Evolutionary conservation across 2,888 invertebrate genomes (phyloP).

Genomic region (Hemicrepidius hirtus): DNA sequence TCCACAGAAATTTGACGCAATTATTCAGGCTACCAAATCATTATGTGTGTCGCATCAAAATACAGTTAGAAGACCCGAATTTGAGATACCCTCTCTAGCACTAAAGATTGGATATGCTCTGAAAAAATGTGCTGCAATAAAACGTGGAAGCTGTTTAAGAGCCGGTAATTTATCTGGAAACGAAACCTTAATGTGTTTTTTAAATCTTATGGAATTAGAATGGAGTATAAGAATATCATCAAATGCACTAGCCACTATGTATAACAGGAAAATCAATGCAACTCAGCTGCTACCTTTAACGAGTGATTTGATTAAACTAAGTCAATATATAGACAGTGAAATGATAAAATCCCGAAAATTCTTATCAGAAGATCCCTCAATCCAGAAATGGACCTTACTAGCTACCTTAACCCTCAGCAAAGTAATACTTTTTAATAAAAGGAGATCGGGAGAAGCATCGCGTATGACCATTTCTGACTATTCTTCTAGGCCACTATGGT

Average conservation of each 20-base stretch:
- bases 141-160: constrained; percentile 9
- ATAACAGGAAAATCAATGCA: constrained; percentile 16
- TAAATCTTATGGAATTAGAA: constrained; percentile 12
- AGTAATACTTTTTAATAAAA: constrained; percentile 42
- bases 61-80: too few relatives aligned
- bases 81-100: too few relatives aligned
- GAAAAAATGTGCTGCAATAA: constrained; percentile 16
- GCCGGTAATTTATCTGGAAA: neutral
- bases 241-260: constrained; percentile 12
- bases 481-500: constrained; percentile 20
- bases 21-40: too few relatives aligned
- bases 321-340: neutral
- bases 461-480: constrained; percentile 27
- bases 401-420: neutral
- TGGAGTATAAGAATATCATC: constrained; percentile 15
- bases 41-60: too few relatives aligned
- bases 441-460: constrained; percentile 38
- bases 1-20: too few relatives aligned
- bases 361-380: neutral
- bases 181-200: neutral
- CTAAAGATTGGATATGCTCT: constrained; percentile 26
- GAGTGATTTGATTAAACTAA: constrained; percentile 16
- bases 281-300: constrained; percentile 11
- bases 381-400: constrained; percentile 8
- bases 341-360: neutral